Evolutionary conservation across 1,140 invertebrate species (phyloP).

Genomic region (Pantala flavescens): DNA sequence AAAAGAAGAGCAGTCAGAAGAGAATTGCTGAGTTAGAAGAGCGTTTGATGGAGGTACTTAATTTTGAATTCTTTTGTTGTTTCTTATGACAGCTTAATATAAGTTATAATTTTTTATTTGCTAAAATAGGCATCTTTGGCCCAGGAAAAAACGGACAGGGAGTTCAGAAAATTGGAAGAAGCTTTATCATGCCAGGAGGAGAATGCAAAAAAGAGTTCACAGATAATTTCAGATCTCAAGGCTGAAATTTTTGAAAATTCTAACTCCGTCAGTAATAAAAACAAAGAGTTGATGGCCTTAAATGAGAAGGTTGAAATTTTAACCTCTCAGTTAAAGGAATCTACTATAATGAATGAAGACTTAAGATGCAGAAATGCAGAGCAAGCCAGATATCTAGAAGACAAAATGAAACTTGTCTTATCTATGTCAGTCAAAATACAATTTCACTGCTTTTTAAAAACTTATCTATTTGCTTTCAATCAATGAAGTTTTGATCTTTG

Average conservation of each 20-base stretch:
- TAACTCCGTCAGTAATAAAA: background rate
- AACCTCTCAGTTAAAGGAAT: conserved; percentile 9
- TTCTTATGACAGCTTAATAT: too few relatives aligned
- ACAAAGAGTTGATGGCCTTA: background rate
- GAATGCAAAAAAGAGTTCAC: background rate
- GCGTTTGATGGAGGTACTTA: background rate
- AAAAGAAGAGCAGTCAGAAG: background rate
- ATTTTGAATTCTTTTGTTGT: too few relatives aligned
- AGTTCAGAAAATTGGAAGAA: background rate
- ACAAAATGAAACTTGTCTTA: background rate
- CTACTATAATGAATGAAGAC: background rate
- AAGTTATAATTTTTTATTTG: background rate
- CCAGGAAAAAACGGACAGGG: background rate
- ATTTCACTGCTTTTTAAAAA: background rate
- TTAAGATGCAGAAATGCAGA: background rate
- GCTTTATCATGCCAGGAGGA: background rate
- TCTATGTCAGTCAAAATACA: background rate
- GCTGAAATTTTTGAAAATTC: background rate
- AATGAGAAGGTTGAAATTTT: conserved; percentile 4
- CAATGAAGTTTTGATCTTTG: background rate
- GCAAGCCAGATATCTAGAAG: background rate
- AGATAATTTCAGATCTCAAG: background rate
- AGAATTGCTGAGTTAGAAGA: background rate
- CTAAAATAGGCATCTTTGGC: background rate
- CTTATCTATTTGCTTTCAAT: background rate